Percentiles rank a stretch among this genome's conserved stretches.
These are phyloP conservation scores for Lasioglossum leucozonium DNA, from an alignment of 2,888 invertebrate species.

Conservation along the genomic window DNA sequence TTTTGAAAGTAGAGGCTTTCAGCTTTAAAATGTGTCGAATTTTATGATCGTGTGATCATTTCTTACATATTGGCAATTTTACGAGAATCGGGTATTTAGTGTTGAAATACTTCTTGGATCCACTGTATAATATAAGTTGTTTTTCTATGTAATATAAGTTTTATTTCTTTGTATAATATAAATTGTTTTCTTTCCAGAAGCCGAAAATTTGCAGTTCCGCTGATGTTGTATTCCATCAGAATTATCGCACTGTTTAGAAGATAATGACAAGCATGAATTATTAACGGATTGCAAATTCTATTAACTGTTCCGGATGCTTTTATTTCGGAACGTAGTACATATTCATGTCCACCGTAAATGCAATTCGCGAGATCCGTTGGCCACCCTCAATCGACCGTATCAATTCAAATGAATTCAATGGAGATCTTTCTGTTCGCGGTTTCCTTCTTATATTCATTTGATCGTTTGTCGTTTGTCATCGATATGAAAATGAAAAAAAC, in stretches of 20 bases:
- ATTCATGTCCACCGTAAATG: neutral
- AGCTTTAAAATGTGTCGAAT: too few species aligned
- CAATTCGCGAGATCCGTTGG: neutral
- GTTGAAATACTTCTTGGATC: too few species aligned
- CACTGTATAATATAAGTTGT: too few species aligned
- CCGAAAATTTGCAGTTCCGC: too few species aligned
- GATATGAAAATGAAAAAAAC: slow-evolving; percentile 29
- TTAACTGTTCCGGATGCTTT: neutral
- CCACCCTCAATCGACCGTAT: neutral
- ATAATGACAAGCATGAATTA: neutral
- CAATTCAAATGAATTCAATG: neutral
- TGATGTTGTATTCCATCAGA: too few species aligned
- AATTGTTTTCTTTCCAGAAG: too few species aligned
- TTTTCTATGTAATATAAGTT: too few species aligned
- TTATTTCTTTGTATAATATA: too few species aligned
- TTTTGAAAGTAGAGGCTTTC: too few species aligned
- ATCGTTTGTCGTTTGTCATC: slow-evolving; percentile 37
- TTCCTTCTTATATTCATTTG: slow-evolving; percentile 32
- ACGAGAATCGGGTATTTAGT: too few species aligned
- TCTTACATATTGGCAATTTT: too few species aligned
- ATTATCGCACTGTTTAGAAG: neutral
- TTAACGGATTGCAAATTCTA: neutral
- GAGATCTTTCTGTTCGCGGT: neutral
- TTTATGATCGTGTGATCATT: too few species aligned
- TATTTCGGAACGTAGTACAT: neutral